phyloP scores from a whole-genome alignment of 2,888 invertebrate species.

The Diaphora mendica region DNA sequence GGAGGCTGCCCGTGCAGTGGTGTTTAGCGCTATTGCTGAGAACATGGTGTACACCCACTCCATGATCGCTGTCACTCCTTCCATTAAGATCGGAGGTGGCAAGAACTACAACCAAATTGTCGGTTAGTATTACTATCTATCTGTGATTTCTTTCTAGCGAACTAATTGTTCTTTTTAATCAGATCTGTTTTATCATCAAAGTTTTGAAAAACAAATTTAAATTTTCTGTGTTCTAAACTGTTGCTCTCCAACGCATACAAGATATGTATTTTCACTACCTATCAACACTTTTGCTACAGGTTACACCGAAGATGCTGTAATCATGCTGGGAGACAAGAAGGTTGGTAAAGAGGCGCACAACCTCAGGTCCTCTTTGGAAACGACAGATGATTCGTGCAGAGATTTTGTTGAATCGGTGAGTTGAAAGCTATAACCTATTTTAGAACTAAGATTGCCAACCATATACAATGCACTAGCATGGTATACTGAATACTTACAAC shows the following conservation, averaged over 20 bases:
- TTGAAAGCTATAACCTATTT: constrained; percentile 29
- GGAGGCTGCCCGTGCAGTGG: constrained; percentile 46
- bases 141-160: background rate
- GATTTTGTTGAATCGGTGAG: constrained; percentile 88
- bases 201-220: background rate
- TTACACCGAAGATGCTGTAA: constrained; percentile 87
- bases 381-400: constrained; percentile 88
- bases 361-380: constrained; percentile 84
- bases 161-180: background rate
- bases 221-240: background rate
- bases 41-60: constrained; percentile 88
- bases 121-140: constrained; percentile 67
- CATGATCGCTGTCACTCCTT: constrained; percentile 87
- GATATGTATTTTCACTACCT: too few species aligned
- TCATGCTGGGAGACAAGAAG: constrained; percentile 89
- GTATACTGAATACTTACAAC: background rate
- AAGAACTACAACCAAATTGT: constrained; percentile 87
- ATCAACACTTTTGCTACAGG: constrained; percentile 62
- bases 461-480: background rate
- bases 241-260: background rate
- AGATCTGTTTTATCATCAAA: background rate
- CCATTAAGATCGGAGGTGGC: constrained; percentile 82
- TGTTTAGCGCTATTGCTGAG: constrained; percentile 69
- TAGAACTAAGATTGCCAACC: background rate
- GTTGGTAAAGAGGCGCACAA: constrained; percentile 85